Base-by-base conservation (phyloP, 2,797 vertebrate genomes). In the Paguma larvata region DNA sequence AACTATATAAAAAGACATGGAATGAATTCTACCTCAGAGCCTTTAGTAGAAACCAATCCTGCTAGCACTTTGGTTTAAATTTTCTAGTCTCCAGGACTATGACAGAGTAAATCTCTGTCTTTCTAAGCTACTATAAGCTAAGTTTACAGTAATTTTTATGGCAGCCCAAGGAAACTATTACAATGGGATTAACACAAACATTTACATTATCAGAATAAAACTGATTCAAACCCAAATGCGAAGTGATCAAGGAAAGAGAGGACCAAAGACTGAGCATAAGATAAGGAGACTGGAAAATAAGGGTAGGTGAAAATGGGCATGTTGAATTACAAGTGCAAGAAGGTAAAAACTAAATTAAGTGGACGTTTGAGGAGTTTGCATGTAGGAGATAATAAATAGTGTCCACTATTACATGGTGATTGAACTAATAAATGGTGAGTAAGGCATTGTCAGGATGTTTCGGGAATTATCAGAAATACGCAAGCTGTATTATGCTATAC, bases 201-300 rank as follows among this genome's bases (percentile, higher is more conserved):
- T 72, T 94, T 38, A 88, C 77, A 18, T 89, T 89, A 87, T 10
- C 25, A 83, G 16, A 78, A 92, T 84, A 92, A 89, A 95, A 73
- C 73, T 30, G 62, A 86, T 27, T 78, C 4, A 94, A 89, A 89
- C 3, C 13, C 48, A 96, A 18, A 38, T 38, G 9, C 56, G 67
- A 82, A 82, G 67, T 62, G 67, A 78, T 41, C 32, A 72, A 70
- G 21, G 78, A 70, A 89, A 89, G 32, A 72, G 62, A 88, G 25
- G 44, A 94, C 13, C 14, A 25, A 96, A 96, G 13, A 59, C n/a
- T 46, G n/a, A 89, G 48, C 53, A 48, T 85, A 62, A 85, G 85
- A 72, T 25, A 56, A 77, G 23, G 34, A 62, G 70, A 79, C 72
- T 7, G 27, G 85, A 85, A 96, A 83, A 70, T 85, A 67, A 85